phyloP scores from a whole-genome alignment of 2,888 invertebrate species.

The Apamea epomidion region DNA sequence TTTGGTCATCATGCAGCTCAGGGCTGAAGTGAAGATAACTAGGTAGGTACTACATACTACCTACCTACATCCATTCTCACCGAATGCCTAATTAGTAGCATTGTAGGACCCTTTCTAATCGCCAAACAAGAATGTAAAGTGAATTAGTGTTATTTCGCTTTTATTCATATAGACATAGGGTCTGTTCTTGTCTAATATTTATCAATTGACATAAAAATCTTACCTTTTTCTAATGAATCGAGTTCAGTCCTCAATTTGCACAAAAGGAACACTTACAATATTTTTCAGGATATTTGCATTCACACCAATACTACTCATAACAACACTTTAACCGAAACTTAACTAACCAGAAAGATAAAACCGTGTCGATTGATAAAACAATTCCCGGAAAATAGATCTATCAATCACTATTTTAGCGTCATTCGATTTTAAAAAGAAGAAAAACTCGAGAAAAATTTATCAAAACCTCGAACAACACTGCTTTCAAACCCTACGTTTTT shows the following conservation, averaged over 20 bases:
- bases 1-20: neutral
- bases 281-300: neutral
- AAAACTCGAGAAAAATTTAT: neutral
- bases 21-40: neutral
- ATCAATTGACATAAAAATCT: neutral
- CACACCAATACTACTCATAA: neutral
- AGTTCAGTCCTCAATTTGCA: neutral
- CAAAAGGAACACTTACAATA: conserved; percentile 4
- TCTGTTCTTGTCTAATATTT: neutral
- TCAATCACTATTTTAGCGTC: conserved; percentile 1
- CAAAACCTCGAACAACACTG: conserved; percentile 1
- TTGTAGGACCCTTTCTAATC: neutral
- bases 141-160: no score
- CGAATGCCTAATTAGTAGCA: neutral
- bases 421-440: neutral
- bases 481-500: neutral
- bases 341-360: conserved; percentile 12
- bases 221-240: conserved; percentile 28
- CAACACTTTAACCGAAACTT: neutral
- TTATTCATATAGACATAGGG: neutral
- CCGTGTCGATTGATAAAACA: conserved; percentile 36
- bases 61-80: neutral
- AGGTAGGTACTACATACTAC: neutral
- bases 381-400: neutral
- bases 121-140: neutral